These are phyloP conservation scores for Percopsis transmontana DNA, from an alignment of 2,113 vertebrate species.

Conservation along the genomic window DNA sequence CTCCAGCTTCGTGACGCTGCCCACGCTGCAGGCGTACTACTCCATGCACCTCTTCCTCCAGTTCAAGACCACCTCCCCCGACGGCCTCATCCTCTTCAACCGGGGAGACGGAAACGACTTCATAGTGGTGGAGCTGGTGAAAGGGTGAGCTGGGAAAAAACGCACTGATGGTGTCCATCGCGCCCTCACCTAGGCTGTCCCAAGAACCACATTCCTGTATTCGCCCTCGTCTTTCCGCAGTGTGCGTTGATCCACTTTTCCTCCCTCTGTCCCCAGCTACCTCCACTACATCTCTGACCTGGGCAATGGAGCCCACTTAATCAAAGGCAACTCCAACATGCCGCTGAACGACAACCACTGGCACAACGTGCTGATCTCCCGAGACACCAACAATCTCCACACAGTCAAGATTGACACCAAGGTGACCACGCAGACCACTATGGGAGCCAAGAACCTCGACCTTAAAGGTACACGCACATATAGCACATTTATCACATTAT, in stretches of 20 bases:
- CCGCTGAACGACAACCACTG: constrained; percentile 99
- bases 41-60: constrained; percentile 99
- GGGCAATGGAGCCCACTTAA: constrained; percentile 96
- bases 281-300: constrained; percentile 97
- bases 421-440: constrained; percentile 96
- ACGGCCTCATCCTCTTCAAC: constrained; percentile 96
- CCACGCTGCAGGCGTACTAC: constrained; percentile 96
- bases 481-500: neutral
- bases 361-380: constrained; percentile 98
- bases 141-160: constrained; percentile 85
- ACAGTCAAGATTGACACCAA: constrained; percentile 98
- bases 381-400: constrained; percentile 97
- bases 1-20: constrained; percentile 93
- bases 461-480: constrained; percentile 85
- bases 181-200: no score
- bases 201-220: no score
- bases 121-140: constrained; percentile 97
- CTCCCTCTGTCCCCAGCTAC: constrained; percentile 79
- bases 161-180: no score
- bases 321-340: constrained; percentile 98
- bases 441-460: constrained; percentile 96
- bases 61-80: constrained; percentile 98
- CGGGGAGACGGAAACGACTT: constrained; percentile 98
- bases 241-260: constrained; percentile 1
- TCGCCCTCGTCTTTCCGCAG: neutral